These are phyloP conservation scores for Helostoma temminkii DNA, from an alignment of 2,797 vertebrate genomes.

Conservation along the genomic window DNA sequence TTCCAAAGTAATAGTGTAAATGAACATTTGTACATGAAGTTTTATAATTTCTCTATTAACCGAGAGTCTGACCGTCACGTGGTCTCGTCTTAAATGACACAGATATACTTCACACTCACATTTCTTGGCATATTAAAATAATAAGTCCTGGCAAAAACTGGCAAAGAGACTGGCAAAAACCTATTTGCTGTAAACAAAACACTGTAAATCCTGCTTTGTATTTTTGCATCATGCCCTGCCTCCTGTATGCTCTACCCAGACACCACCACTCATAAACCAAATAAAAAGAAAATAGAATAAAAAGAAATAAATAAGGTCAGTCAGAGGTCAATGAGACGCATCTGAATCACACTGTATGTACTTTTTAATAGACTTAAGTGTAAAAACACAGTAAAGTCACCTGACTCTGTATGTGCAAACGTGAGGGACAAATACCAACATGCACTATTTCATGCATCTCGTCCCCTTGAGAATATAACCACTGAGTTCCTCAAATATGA, in stretches of 20 bases:
- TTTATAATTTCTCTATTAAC: too few relatives aligned
- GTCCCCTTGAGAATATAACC: conserved; percentile 17
- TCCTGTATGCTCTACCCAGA: too few relatives aligned
- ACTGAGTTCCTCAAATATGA: conserved; percentile 68
- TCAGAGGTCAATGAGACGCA: conserved; percentile 16
- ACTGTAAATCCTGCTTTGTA: too few relatives aligned
- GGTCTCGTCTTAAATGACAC: not conserved
- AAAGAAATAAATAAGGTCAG: not conserved
- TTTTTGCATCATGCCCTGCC: too few relatives aligned
- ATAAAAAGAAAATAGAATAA: too few relatives aligned
- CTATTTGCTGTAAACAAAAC: too few relatives aligned
- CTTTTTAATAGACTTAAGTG: not conserved
- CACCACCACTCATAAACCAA: too few relatives aligned
- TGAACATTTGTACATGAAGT: too few relatives aligned
- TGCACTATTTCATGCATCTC: conserved; percentile 36
- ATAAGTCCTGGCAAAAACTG: not conserved
- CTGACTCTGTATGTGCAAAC: conserved; percentile 48
- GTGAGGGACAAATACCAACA: conserved; percentile 45
- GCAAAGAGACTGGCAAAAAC: too few relatives aligned
- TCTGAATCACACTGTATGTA: conserved; percentile 4
- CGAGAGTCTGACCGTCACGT: too few relatives aligned
- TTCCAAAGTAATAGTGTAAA: not conserved
- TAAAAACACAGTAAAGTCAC: conserved; percentile 34
- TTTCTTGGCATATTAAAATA: not conserved
- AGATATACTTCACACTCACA: not conserved